Percentiles rank a stretch among this genome's conserved stretches.
Conservation (phyloP, 1,140 invertebrate species). For the Dendroctonus ponderosae region DNA sequence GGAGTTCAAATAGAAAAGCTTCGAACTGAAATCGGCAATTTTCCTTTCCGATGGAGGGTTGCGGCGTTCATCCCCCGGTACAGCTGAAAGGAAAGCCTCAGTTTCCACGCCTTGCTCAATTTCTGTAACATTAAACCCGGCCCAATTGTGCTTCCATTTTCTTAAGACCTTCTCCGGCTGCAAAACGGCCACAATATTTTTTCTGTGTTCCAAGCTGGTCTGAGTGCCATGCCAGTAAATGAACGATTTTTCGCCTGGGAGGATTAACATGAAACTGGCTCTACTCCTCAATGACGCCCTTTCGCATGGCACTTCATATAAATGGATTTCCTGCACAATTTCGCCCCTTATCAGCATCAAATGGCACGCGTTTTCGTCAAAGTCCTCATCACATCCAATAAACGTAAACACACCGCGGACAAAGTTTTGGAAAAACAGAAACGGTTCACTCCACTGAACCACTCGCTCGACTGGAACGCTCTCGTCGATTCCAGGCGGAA, state of each 20-base stretch:
- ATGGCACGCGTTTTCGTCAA: slow-evolving; percentile 22
- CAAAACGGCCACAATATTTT: slow-evolving; percentile 6
- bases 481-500: slow-evolving; percentile 35
- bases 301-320: slow-evolving; percentile 36
- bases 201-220: slow-evolving; percentile 8
- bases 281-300: slow-evolving; percentile 34
- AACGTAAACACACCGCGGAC: slow-evolving; percentile 25
- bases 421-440: slow-evolving; percentile 38
- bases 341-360: slow-evolving; percentile 38
- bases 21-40: slow-evolving; percentile 34
- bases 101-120: slow-evolving; percentile 27
- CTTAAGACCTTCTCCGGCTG: slow-evolving; percentile 8
- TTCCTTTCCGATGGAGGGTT: not conserved
- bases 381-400: slow-evolving; percentile 24
- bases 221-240: slow-evolving; percentile 32
- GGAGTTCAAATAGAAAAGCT: slow-evolving; percentile 39
- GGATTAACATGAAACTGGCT: slow-evolving; percentile 31
- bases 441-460: slow-evolving; percentile 38
- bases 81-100: slow-evolving; percentile 18
- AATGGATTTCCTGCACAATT: slow-evolving; percentile 36
- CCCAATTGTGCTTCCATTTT: slow-evolving; percentile 14
- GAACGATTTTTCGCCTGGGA: slow-evolving; percentile 24
- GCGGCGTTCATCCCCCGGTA: slow-evolving; percentile 7
- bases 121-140: slow-evolving; percentile 14
- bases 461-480: slow-evolving; percentile 36